These are phyloP conservation scores for Charanyca ferruginea DNA, from an alignment of 2,888 invertebrate genomes.

Conservation along the genomic window DNA sequence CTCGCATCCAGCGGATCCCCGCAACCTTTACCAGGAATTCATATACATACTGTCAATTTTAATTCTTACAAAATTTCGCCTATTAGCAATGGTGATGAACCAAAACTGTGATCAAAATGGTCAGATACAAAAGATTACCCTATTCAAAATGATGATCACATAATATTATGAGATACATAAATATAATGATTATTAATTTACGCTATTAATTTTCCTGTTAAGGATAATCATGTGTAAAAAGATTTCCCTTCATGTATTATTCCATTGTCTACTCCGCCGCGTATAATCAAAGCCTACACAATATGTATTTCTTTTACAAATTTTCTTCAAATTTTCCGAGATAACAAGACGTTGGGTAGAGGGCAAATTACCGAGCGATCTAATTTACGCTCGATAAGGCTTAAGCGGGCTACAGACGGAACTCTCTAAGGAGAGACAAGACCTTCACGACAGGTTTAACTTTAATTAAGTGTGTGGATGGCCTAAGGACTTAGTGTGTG, in stretches of 20 bases:
- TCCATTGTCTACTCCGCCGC: conserved; percentile 25
- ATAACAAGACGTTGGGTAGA: conserved; percentile 34
- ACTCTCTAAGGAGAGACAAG: not conserved
- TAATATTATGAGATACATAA: not conserved
- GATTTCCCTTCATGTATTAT: conserved; percentile 17
- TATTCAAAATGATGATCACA: not conserved
- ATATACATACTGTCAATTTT: not conserved
- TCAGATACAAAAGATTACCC: too few species aligned
- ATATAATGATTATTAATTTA: too few species aligned
- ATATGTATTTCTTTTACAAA: conserved; percentile 37
- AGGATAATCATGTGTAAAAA: conserved; percentile 5
- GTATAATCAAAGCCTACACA: conserved; percentile 37
- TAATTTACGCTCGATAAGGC: conserved; percentile 51
- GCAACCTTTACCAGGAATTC: too few species aligned
- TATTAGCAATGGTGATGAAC: too few species aligned
- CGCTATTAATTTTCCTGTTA: not conserved
- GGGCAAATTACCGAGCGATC: conserved; percentile 40
- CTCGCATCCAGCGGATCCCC: too few species aligned
- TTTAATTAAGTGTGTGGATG: conserved; percentile 22
- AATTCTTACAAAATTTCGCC: not conserved
- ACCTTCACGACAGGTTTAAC: conserved; percentile 5
- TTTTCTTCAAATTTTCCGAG: conserved; percentile 30
- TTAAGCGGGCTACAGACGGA: conserved; percentile 21
- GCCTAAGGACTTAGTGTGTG: conserved; percentile 1
- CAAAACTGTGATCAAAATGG: not conserved